phyloP scores from a whole-genome alignment of 2,888 invertebrate species.

The Meteorus cinctellus region DNA sequence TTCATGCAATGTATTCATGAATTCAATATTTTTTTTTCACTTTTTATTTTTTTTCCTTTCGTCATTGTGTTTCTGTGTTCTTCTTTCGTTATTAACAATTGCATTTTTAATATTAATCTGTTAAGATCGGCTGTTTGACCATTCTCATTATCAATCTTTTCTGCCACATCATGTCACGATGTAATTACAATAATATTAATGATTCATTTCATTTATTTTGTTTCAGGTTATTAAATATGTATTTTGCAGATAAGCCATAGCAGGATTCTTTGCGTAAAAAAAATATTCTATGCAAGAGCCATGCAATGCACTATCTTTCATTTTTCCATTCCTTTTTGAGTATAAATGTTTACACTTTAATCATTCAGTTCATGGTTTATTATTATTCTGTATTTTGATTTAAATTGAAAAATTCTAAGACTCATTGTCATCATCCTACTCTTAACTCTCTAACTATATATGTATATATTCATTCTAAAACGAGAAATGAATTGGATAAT shows the following conservation, averaged over 20 bases:
- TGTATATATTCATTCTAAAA: slow-evolving; percentile 1
- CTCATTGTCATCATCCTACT: not conserved
- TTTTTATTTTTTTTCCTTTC: slow-evolving; percentile 7
- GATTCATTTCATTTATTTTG: slow-evolving; percentile 32
- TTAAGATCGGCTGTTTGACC: slow-evolving; percentile 27
- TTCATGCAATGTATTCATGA: slow-evolving; percentile 56
- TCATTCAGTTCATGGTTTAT: slow-evolving; percentile 37
- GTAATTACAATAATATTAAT: slow-evolving; percentile 23
- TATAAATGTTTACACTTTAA: slow-evolving; percentile 33
- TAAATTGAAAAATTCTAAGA: slow-evolving; percentile 44
- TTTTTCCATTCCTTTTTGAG: not conserved
- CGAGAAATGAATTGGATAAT: not conserved
- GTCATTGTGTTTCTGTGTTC: slow-evolving; percentile 1
- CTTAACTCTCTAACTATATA: slow-evolving; percentile 30
- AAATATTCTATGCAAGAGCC: slow-evolving; percentile 39
- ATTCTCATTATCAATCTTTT: slow-evolving; percentile 54
- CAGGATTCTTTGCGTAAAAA: slow-evolving; percentile 36
- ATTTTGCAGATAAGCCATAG: slow-evolving; percentile 37
- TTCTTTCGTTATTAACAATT: slow-evolving; percentile 59
- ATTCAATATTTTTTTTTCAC: slow-evolving; percentile 34
- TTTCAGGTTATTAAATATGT: slow-evolving; percentile 38
- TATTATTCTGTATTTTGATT: slow-evolving; percentile 46
- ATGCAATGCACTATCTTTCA: slow-evolving; percentile 44
- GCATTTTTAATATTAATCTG: slow-evolving; percentile 50
- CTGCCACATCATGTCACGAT: not conserved